phyloP scores from a whole-genome alignment of 2,113 vertebrate genomes.

The Holacanthus passer region DNA sequence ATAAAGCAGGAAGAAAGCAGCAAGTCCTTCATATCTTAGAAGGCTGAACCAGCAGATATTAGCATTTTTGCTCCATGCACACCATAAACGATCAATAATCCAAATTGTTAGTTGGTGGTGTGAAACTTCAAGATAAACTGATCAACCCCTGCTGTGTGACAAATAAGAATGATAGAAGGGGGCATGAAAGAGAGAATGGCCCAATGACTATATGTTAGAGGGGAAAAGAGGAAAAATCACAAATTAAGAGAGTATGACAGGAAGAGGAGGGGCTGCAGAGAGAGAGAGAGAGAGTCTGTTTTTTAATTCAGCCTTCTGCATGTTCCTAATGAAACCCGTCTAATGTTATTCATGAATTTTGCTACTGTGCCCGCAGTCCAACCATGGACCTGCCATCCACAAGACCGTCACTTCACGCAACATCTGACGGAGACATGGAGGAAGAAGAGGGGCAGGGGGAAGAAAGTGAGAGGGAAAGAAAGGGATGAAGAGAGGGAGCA shows the following conservation, averaged over 20 bases:
- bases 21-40: too few relatives aligned
- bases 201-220: not conserved
- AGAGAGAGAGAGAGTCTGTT: not conserved
- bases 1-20: not conserved
- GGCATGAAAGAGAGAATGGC: not conserved
- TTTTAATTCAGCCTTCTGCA: slow-evolving; percentile 52
- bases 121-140: not conserved
- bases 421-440: slow-evolving; percentile 51
- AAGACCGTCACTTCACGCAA: slow-evolving; percentile 44
- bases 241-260: slow-evolving; percentile 14
- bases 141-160: not conserved
- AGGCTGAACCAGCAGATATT: too few relatives aligned
- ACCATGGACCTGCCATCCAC: slow-evolving; percentile 58
- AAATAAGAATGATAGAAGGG: not conserved
- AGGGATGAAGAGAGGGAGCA: slow-evolving; percentile 16
- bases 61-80: too few relatives aligned
- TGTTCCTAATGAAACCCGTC: slow-evolving; percentile 66
- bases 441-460: slow-evolving; percentile 9
- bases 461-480: slow-evolving; percentile 2
- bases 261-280: not conserved
- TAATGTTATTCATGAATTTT: slow-evolving; percentile 81
- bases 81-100: not conserved
- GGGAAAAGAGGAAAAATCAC: not conserved
- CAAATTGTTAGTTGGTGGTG: not conserved
- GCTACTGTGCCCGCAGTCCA: slow-evolving; percentile 52